Evolutionary conservation across 2,113 vertebrate genomes (phyloP).

Genomic region (Fulica atra): DNA sequence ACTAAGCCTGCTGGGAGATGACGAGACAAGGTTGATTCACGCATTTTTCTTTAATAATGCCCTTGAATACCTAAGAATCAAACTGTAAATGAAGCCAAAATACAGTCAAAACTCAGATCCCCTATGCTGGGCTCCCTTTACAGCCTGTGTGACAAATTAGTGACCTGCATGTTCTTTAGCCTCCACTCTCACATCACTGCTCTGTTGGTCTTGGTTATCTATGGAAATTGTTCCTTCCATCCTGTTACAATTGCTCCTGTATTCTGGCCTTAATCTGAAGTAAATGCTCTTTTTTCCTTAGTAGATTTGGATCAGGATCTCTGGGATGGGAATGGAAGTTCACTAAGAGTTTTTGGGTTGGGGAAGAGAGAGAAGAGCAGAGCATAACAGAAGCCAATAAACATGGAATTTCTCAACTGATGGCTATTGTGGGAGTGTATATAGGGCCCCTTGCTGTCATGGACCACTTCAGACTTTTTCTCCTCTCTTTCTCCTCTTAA

Average conservation of each 20-base stretch:
- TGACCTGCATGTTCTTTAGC: neutral
- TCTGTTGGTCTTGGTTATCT: accelerated
- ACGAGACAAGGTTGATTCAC: neutral
- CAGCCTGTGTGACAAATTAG: neutral
- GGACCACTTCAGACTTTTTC: neutral
- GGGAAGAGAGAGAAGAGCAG: neutral
- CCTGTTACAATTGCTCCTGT: neutral
- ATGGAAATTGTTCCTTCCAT: neutral
- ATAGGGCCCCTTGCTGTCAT: neutral
- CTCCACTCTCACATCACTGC: neutral
- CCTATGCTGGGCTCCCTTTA: neutral
- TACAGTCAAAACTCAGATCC: neutral
- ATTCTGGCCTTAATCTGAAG: neutral
- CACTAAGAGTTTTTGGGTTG: neutral
- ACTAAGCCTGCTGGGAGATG: neutral
- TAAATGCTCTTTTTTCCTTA: neutral
- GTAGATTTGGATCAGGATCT: neutral
- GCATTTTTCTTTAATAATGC: neutral
- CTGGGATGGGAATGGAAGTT: neutral
- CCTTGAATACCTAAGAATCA: neutral
- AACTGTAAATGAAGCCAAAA: neutral
- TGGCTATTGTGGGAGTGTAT: neutral
- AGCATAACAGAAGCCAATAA: neutral
- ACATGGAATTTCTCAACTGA: neutral
- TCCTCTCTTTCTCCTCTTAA: neutral